Evolutionary conservation across 2,888 invertebrate genomes (phyloP).

Genomic region (Drosophila cyrtoloma): DNA sequence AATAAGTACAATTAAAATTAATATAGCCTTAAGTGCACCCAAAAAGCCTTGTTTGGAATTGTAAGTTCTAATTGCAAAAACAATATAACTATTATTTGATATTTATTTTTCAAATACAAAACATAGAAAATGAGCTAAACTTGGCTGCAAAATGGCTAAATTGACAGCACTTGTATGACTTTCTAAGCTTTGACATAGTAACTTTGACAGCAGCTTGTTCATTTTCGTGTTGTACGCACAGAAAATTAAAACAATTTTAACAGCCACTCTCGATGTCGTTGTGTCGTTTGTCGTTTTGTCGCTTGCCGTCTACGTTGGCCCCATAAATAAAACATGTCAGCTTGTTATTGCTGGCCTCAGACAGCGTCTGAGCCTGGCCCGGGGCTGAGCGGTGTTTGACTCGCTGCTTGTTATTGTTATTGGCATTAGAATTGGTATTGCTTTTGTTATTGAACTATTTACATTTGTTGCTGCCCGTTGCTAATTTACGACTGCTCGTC

Average conservation of each 20-base stretch:
- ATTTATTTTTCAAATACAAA: neutral
- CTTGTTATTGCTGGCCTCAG: conserved; percentile 71
- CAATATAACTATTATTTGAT: neutral
- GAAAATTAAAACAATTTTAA: conserved; percentile 83
- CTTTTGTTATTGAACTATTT: conserved; percentile 80
- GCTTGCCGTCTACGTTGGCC: conserved; percentile 63
- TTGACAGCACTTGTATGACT: conserved; percentile 20
- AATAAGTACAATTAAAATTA: neutral
- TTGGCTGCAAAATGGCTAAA: conserved; percentile 36
- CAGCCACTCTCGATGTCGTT: conserved; percentile 69
- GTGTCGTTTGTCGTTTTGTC: conserved; percentile 39
- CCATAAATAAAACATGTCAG: conserved; percentile 82
- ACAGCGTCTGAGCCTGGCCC: conserved; percentile 40
- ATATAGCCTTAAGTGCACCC: neutral
- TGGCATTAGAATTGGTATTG: conserved; percentile 51
- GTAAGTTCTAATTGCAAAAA: too few species aligned
- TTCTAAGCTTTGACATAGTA: conserved; percentile 26
- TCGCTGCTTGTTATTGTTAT: conserved; percentile 65
- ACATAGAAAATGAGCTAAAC: too few species aligned
- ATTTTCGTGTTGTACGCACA: conserved; percentile 52
- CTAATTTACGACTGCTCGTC: conserved; percentile 67
- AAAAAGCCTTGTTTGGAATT: neutral
- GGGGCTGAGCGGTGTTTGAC: conserved; percentile 11
- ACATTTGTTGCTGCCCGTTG: conserved; percentile 71
- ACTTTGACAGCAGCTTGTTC: conserved; percentile 46